Evolutionary conservation across 2,113 vertebrate species (phyloP).

Genomic region (Cyprinus carpio): DNA sequence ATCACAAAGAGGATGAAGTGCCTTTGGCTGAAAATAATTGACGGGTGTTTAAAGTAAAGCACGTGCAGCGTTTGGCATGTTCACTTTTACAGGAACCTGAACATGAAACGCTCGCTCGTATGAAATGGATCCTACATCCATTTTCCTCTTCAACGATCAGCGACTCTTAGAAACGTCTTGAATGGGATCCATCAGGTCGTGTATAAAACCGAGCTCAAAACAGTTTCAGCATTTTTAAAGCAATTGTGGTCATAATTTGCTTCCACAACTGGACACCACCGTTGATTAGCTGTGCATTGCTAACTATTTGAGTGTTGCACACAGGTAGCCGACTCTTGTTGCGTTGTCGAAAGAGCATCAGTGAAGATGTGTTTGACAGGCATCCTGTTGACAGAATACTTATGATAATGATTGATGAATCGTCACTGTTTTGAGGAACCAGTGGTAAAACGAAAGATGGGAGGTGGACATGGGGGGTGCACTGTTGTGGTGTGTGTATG

Average conservation of each 20-base stretch:
- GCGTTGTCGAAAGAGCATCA: background rate
- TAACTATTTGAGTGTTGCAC: background rate
- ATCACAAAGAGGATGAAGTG: background rate
- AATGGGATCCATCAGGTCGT: background rate
- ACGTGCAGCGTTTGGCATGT: background rate
- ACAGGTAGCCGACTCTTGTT: no score
- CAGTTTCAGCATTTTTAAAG: background rate
- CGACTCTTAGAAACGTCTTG: background rate
- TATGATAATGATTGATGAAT: background rate
- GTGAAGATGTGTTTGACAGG: background rate
- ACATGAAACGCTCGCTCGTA: background rate
- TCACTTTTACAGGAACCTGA: no score
- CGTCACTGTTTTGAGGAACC: background rate
- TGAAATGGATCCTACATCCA: no score
- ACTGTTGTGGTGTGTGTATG: background rate
- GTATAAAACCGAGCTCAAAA: no score
- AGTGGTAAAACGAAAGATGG: background rate
- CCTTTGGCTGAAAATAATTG: background rate
- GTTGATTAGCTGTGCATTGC: background rate
- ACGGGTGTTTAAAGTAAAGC: background rate
- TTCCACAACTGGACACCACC: background rate
- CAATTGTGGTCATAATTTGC: background rate
- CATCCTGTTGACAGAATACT: background rate
- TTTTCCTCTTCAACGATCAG: no score
- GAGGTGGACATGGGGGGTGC: background rate